Conservation (phyloP, 1,140 invertebrate genomes). For the Dendrolimus punctatus region DNA sequence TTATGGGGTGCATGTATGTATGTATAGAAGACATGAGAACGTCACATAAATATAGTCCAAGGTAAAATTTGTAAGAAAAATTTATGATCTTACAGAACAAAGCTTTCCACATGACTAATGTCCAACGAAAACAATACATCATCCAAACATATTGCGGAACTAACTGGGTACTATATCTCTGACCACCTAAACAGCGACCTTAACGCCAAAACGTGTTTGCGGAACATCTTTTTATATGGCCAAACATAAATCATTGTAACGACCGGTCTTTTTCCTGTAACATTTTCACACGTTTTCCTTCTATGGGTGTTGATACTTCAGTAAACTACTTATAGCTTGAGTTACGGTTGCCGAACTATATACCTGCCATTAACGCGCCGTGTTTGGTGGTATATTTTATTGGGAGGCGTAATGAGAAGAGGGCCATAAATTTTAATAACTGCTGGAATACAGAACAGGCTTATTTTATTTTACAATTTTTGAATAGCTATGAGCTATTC, state of each 20-base stretch:
- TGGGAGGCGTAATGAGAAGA: no score
- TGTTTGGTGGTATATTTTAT: no score
- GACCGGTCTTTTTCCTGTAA: constrained; percentile 36
- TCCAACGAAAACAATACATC: not conserved
- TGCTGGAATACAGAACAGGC: no score
- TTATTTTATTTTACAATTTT: no score
- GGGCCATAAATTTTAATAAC: no score
- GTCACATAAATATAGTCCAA: not conserved
- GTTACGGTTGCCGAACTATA: no score
- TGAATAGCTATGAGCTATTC: no score
- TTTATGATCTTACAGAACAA: not conserved
- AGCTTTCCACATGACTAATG: constrained; percentile 2
- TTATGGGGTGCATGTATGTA: no score
- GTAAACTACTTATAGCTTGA: no score
- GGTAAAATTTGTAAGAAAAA: not conserved
- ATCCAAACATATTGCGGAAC: constrained; percentile 14
- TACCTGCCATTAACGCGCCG: no score
- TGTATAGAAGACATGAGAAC: not conserved
- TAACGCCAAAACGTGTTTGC: constrained; percentile 14
- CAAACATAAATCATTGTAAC: constrained; percentile 58
- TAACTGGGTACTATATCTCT: constrained; percentile 24
- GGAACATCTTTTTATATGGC: constrained; percentile 28
- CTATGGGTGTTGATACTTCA: constrained; percentile 5
- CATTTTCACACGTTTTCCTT: constrained; percentile 50
- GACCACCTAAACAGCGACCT: constrained; percentile 27